Percentiles rank a stretch among this genome's conserved stretches.
These are phyloP conservation scores for Tyto alba DNA, from an alignment of 2,113 vertebrate genomes.

Conservation along the genomic window DNA sequence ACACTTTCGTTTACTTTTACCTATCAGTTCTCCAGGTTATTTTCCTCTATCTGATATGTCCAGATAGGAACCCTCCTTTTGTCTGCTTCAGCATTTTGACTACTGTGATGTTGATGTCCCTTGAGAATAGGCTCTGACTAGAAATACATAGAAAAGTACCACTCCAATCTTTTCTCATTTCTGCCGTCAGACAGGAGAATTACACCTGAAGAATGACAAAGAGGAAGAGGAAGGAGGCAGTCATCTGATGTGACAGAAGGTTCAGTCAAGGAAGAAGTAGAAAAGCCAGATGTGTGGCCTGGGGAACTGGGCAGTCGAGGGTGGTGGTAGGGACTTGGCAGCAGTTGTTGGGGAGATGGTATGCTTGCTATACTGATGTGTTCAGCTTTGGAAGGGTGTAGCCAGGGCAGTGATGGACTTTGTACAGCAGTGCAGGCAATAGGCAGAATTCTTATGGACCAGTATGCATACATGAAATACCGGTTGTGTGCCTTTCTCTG, in stretches of 20 bases:
- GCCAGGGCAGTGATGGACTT: not conserved
- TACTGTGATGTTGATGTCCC: not conserved
- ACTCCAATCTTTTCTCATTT: not conserved
- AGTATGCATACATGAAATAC: fast-evolving
- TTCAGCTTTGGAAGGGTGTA: not conserved
- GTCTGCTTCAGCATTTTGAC: not conserved
- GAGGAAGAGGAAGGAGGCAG: not conserved
- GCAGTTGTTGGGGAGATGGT: not conserved
- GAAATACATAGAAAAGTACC: not conserved
- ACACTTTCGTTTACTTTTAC: not conserved
- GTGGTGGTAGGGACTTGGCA: not conserved
- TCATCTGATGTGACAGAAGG: not conserved
- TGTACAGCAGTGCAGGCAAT: fast-evolving
- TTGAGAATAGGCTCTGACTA: not conserved
- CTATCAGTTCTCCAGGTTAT: not conserved
- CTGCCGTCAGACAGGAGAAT: not conserved
- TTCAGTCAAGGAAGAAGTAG: not conserved
- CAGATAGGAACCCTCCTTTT: not conserved
- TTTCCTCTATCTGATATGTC: not conserved
- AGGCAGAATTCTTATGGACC: fast-evolving
- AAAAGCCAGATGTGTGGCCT: too few relatives aligned
- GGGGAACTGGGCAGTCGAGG: not conserved
- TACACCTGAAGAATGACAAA: not conserved
- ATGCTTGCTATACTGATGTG: not conserved
- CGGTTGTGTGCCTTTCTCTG: not conserved